Percentiles rank a stretch among this genome's conserved stretches.
phyloP scores from a whole-genome alignment of 2,113 vertebrate genomes.

The Eptatretus burgeri region DNA sequence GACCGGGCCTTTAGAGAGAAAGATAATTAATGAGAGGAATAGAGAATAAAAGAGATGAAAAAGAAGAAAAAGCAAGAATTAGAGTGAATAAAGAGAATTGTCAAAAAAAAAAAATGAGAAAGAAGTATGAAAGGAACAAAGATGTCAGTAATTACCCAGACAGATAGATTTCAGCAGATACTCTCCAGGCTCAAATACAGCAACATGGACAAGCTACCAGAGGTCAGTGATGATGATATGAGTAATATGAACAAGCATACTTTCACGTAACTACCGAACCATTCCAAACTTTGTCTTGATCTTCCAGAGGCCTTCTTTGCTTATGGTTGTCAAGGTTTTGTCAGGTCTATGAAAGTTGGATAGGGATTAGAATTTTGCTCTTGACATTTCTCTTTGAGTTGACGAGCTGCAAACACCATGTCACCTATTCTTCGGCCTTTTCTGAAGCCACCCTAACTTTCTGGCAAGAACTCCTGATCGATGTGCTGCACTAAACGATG shows the following conservation, averaged over 20 bases:
- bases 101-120: no score
- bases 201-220: no score
- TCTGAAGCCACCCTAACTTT: neutral
- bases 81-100: no score
- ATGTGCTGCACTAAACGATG: neutral
- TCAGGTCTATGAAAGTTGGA: neutral
- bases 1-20: no score
- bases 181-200: no score
- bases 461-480: neutral
- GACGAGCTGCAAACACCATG: constrained; percentile 2
- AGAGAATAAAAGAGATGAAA: no score
- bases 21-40: no score
- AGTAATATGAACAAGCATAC: neutral
- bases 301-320: neutral
- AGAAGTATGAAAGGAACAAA: no score
- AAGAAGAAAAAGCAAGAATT: no score
- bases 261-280: neutral
- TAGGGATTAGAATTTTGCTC: neutral
- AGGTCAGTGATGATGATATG: no score
- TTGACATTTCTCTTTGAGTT: constrained; percentile 4
- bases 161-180: no score
- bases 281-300: neutral
- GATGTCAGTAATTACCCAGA: no score
- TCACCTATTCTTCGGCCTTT: constrained; percentile 2
- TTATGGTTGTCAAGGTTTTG: neutral